A percentile compares a stretch with the other conserved stretches of the same genome.
These are phyloP conservation scores for Temnothorax curvispinosus DNA, from an alignment of 1,140 invertebrate species.

Conservation along the genomic window DNA sequence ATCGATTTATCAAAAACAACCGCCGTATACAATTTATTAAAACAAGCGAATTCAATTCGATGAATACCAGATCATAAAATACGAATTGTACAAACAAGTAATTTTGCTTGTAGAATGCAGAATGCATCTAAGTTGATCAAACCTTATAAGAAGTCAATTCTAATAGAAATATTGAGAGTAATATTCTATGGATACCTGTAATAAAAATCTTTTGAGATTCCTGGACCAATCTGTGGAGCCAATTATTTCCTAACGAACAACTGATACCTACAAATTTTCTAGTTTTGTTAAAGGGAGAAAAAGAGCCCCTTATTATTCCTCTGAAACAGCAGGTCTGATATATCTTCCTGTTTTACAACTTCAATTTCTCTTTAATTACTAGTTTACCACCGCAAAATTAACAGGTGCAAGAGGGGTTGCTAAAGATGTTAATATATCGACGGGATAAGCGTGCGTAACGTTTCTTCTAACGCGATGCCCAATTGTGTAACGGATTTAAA, in stretches of 20 bases:
- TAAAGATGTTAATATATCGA: slow-evolving; percentile 9
- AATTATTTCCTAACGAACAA: neutral
- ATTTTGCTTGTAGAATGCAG: neutral
- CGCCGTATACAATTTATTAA: slow-evolving; percentile 43
- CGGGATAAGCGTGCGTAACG: slow-evolving; percentile 1
- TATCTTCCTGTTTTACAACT: neutral
- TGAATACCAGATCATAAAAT: neutral
- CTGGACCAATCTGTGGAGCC: neutral
- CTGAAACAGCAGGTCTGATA: neutral
- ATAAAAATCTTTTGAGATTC: neutral
- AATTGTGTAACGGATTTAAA: slow-evolving; percentile 61
- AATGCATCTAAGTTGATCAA: neutral
- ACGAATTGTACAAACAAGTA: neutral
- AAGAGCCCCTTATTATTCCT: neutral
- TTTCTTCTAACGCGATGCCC: slow-evolving; percentile 14
- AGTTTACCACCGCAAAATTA: neutral
- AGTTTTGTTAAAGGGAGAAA: neutral
- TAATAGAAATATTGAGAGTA: neutral
- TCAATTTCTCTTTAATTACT: neutral
- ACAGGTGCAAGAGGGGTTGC: neutral
- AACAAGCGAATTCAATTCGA: neutral
- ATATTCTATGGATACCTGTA: neutral
- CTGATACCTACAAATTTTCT: neutral
- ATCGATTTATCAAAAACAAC: neutral
- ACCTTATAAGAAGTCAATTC: neutral